A percentile compares a stretch with the other conserved stretches of the same genome.
phyloP scores from a whole-genome alignment of 2,113 vertebrate genomes.

The Variabilichromis moorii region DNA sequence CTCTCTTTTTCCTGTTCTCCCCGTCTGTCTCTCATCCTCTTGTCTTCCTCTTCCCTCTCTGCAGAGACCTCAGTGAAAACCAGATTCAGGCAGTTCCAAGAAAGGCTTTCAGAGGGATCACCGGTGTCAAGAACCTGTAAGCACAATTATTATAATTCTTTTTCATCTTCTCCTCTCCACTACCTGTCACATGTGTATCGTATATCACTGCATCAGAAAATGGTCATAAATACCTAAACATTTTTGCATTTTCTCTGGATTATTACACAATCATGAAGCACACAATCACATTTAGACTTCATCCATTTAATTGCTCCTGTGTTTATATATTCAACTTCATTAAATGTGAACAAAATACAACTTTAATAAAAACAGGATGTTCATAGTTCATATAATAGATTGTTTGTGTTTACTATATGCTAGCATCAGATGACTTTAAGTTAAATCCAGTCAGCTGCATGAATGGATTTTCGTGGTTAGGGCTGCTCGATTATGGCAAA shows the following conservation, averaged over 20 bases:
- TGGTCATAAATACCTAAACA: neutral
- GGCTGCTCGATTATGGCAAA: too few relatives aligned
- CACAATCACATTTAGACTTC: neutral
- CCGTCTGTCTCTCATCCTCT: slow-evolving; percentile 21
- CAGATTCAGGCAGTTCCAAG: slow-evolving; percentile 96
- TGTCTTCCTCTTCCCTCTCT: neutral
- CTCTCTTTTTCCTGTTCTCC: slow-evolving; percentile 17
- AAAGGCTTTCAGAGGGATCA: slow-evolving; percentile 96
- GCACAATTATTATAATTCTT: slow-evolving; percentile 26
- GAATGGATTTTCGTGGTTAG: neutral
- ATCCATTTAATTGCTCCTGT: neutral
- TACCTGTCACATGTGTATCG: neutral
- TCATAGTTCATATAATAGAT: neutral
- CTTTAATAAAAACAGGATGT: neutral
- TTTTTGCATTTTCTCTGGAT: neutral
- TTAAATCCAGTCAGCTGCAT: neutral
- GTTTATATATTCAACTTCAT: neutral
- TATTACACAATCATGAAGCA: neutral
- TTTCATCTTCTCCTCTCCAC: neutral
- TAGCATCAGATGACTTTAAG: neutral
- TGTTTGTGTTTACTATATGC: neutral
- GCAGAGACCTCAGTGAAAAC: slow-evolving; percentile 96
- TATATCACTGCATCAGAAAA: neutral
- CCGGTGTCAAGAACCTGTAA: slow-evolving; percentile 96
- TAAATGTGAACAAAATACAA: neutral